A percentile compares a stretch with the other conserved stretches of the same genome.
Conservation (phyloP, 2,113 vertebrate species). For the Trogon melanurus region DNA sequence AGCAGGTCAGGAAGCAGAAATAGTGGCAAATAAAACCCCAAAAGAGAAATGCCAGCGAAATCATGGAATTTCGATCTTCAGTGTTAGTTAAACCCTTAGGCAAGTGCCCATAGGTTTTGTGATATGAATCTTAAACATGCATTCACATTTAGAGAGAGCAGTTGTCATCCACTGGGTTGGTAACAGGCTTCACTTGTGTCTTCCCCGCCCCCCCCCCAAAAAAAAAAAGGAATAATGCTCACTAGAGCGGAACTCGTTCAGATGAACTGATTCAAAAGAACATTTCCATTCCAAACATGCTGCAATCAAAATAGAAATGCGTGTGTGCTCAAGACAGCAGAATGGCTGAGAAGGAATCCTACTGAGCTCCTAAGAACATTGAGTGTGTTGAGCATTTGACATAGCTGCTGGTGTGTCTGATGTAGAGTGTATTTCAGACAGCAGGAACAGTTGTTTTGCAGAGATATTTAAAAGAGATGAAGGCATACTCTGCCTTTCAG, state of each 20-base stretch:
- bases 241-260: not conserved
- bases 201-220: not conserved
- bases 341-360: not conserved
- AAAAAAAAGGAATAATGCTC: not conserved
- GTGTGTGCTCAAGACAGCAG: not conserved
- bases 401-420: not conserved
- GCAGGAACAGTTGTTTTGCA: not conserved
- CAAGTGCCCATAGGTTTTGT: not conserved
- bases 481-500: not conserved
- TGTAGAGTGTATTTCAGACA: not conserved
- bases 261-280: not conserved
- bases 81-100: not conserved
- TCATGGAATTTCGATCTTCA: accelerated
- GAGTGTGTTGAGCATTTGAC: not conserved
- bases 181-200: not conserved
- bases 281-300: not conserved
- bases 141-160: not conserved
- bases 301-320: not conserved
- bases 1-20: not conserved
- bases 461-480: not conserved
- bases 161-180: not conserved
- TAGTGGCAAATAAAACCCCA: not conserved
- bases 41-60: not conserved
- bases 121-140: not conserved
- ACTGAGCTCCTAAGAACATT: not conserved